These are phyloP conservation scores for Taphrorychus bicolor DNA, from an alignment of 2,888 invertebrate species.

Conservation along the genomic window DNA sequence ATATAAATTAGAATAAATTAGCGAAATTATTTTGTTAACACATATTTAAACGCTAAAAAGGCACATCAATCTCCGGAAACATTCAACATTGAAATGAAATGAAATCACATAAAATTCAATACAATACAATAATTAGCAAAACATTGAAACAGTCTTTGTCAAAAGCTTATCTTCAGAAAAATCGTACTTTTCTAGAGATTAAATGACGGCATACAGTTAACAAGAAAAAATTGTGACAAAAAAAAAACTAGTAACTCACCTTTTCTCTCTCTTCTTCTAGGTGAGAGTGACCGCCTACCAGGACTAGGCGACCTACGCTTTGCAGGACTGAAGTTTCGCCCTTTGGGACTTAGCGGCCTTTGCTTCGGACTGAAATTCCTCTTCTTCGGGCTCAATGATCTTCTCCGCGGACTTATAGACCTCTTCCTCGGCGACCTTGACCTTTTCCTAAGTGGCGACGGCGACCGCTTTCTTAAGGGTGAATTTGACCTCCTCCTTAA, in stretches of 20 bases:
- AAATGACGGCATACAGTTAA: too few relatives aligned
- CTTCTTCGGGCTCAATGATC: constrained; percentile 16
- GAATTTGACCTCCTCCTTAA: background rate
- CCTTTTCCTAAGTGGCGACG: constrained; percentile 23
- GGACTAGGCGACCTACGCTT: constrained; percentile 14
- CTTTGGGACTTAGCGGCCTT: constrained; percentile 19
- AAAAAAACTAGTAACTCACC: constrained; percentile 1
- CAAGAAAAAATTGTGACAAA: too few relatives aligned
- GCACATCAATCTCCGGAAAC: too few relatives aligned
- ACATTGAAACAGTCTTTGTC: too few relatives aligned
- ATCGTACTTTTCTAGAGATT: too few relatives aligned
- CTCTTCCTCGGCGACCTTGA: constrained; percentile 7
- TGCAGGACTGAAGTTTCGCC: constrained; percentile 18
- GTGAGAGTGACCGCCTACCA: constrained; percentile 10
- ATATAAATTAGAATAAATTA: too few relatives aligned
- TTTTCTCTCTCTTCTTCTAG: constrained; percentile 29
- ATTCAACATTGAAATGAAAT: too few relatives aligned
- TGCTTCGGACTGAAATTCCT: constrained; percentile 27
- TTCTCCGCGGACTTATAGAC: constrained; percentile 23
- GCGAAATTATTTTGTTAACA: too few relatives aligned
- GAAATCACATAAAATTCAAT: too few relatives aligned
- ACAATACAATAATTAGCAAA: too few relatives aligned
- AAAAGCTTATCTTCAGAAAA: too few relatives aligned
- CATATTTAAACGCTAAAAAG: too few relatives aligned
- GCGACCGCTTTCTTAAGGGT: constrained; percentile 6